Evolutionary conservation across 2,888 invertebrate genomes (phyloP), one percentile per base, ranked within the genome.

Genomic region (Sialis fuliginosa): DNA sequence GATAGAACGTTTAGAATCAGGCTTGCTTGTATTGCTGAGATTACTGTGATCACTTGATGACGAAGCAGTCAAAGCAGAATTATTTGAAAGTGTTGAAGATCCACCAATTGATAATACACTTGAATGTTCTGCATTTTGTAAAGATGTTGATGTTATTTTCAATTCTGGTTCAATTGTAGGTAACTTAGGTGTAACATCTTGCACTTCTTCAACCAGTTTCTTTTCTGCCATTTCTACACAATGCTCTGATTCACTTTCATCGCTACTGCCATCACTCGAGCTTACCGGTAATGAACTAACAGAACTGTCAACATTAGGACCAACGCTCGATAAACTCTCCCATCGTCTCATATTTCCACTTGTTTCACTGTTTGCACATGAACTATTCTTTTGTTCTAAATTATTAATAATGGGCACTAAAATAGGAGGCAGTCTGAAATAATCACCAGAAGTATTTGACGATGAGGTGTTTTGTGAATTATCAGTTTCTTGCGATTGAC

Each of bases 251-350:
- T 70, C 69, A 52, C 69, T 67, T 51, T 68, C 49, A 45, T 54
- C 67, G 56, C 72, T 66, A 56, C 66, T 70, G 12, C 70, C 71
- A 51, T 69, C 70, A 32, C 64, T 63, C 3, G 30, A 31, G 7
- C 35, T 45, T 6, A 35, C 34, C 9, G 58, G 54, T 40, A 64
- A 53, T 4, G 67, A 67, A 53, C 65, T 67, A 10, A 58, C 56
- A n/a, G 75, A 77, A 39, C 76, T 80, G 63, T 84, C 81, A 31
- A 79, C 68, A 52, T 81, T 73, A 10, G 80, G 81, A 45, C 81
- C 81, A 13, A 80, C 69, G 56, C 82, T 82, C 1, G 81, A 81
- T 39, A 77, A 70, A 56, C 81, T 80, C 53, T 73, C 75, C 65
- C 74, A 75, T 46, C 70, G 62, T 57, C 68, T 70, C 12, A 71